These are phyloP conservation scores for Eurypyga helias DNA, from an alignment of 2,113 vertebrate genomes.

Conservation along the genomic window DNA sequence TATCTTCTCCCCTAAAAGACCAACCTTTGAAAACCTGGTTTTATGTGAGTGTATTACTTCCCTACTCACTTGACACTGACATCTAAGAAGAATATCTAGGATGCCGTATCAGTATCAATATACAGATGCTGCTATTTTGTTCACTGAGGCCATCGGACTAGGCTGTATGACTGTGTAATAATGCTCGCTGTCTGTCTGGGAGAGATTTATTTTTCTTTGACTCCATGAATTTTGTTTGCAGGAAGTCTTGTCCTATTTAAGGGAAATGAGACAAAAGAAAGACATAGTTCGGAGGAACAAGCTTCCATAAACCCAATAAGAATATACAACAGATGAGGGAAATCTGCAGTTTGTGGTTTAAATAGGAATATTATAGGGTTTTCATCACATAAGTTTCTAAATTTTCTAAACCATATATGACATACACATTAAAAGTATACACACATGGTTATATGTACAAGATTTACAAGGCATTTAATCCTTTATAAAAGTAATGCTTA, in stretches of 20 bases:
- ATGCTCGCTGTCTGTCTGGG: not conserved
- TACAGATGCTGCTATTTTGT: not conserved
- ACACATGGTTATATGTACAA: not conserved
- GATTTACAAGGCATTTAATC: conserved; percentile 17
- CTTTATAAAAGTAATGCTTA: conserved; percentile 3
- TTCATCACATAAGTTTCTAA: not conserved
- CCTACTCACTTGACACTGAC: not conserved
- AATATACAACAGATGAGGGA: conserved; percentile 23
- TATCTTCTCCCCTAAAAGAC: not conserved
- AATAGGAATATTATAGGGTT: not conserved
- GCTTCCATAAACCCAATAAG: not conserved
- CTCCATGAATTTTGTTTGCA: not conserved
- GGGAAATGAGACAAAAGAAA: not conserved
- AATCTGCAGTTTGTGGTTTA: conserved; percentile 13
- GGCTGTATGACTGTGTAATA: not conserved
- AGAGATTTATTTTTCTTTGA: not conserved
- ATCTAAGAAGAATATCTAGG: not conserved
- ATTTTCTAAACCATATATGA: not conserved
- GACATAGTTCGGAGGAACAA: not conserved
- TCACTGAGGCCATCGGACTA: not conserved
- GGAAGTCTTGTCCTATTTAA: not conserved
- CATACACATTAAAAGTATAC: not conserved
- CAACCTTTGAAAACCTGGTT: not conserved
- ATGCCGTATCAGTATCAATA: not conserved
- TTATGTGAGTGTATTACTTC: not conserved